Evolutionary conservation across 2,888 invertebrate species (phyloP).

Genomic region (Abscondita cerata): DNA sequence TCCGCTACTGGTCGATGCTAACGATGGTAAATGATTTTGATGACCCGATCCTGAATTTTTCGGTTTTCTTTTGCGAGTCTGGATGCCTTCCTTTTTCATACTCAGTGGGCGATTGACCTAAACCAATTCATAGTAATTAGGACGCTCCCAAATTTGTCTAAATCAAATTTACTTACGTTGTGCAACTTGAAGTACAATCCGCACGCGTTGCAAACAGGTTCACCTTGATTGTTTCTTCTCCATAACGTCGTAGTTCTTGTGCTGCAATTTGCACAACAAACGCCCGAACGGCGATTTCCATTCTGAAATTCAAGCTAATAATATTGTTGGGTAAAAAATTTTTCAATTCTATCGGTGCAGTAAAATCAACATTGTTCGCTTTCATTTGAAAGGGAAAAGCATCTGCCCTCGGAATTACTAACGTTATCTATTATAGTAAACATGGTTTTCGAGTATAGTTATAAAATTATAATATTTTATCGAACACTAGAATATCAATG

Average conservation of each 20-base stretch:
- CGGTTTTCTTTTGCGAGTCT: slow-evolving; percentile 94
- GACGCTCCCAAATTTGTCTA: too few species aligned
- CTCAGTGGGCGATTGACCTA: slow-evolving; percentile 94
- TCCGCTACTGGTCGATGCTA: slow-evolving; percentile 47
- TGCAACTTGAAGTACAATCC: slow-evolving; percentile 89
- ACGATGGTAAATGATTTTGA: slow-evolving; percentile 37
- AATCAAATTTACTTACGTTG: slow-evolving; percentile 65
- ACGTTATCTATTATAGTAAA: too few species aligned
- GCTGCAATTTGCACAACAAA: slow-evolving; percentile 95
- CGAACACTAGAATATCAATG: too few species aligned
- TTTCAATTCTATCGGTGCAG: background rate
- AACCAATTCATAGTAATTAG: too few species aligned
- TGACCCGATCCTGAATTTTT: slow-evolving; percentile 61
- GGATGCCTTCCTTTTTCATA: slow-evolving; percentile 99
- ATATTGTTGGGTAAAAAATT: slow-evolving; percentile 4
- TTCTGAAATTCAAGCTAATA: slow-evolving; percentile 57
- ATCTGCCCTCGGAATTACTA: too few species aligned
- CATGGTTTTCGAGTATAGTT: too few species aligned
- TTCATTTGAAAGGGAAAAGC: background rate
- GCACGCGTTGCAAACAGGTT: slow-evolving; percentile 98
- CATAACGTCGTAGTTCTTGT: slow-evolving; percentile 96
- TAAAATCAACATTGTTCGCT: background rate
- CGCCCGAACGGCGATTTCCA: slow-evolving; percentile 73
- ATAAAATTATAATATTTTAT: too few species aligned
- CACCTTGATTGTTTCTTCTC: slow-evolving; percentile 96